Percentiles rank a stretch among this genome's conserved stretches.
Conservation (phyloP, 1,140 invertebrate species). For the Pseudomyrmex flavicornis region DNA sequence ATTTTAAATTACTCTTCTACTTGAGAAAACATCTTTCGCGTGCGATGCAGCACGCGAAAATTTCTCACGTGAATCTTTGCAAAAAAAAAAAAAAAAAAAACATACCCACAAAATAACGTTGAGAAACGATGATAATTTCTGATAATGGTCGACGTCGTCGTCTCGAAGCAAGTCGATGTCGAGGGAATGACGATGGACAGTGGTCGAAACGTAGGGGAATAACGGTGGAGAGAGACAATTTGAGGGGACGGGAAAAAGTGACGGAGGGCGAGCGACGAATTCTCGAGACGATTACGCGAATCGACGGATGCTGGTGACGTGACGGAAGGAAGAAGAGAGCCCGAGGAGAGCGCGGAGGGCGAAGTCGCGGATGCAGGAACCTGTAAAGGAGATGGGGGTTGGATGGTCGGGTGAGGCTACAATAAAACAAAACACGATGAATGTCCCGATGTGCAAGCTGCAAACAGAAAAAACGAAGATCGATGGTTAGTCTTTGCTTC, state of each 20-base stretch:
- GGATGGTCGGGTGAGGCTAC: slow-evolving; percentile 80
- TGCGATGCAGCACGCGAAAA: not conserved
- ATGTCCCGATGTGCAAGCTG: slow-evolving; percentile 85
- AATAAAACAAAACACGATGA: slow-evolving; percentile 86
- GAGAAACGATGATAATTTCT: slow-evolving; percentile 55
- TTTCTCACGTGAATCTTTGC: not conserved
- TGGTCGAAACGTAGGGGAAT: slow-evolving; percentile 14
- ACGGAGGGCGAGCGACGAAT: slow-evolving; percentile 16
- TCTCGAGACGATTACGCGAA: slow-evolving; percentile 43
- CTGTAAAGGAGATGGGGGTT: slow-evolving; percentile 62
- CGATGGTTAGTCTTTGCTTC: slow-evolving; percentile 63
- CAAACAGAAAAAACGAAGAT: slow-evolving; percentile 76
- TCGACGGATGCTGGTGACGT: slow-evolving; percentile 47
- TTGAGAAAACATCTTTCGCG: not conserved
- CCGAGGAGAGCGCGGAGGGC: slow-evolving; percentile 63
- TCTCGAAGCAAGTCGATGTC: slow-evolving; percentile 47
- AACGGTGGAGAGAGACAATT: not conserved
- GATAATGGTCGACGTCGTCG: slow-evolving; percentile 45
- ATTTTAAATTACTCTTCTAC: not conserved
- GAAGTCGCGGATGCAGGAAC: slow-evolving; percentile 72
- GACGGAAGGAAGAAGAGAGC: slow-evolving; percentile 44
- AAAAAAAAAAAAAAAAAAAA: not conserved
- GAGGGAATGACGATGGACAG: slow-evolving; percentile 32
- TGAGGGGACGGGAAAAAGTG: not conserved
- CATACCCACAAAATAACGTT: not conserved